Evolutionary conservation across 64 coral and sea anemone species (phyloP), one percentile per base, ranked within the genome.

Genomic region (Anthopleura sola): DNA sequence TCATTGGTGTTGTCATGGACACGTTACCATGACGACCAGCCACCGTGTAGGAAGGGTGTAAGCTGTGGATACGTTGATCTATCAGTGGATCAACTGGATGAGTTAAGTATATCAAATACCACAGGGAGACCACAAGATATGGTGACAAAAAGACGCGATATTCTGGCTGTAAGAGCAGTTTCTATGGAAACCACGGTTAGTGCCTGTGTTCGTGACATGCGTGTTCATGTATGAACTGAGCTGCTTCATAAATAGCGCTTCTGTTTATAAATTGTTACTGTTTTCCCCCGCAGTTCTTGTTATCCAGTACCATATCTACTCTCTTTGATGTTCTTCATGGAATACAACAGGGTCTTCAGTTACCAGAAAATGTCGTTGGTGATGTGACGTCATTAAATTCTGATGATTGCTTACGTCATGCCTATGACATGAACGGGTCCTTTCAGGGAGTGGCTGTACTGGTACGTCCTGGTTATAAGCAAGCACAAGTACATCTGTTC

Each of bases 181-280:
- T 83, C 82, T 54, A 34, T 58, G 82, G 82, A 56, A 55, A 83
- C 82, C 32, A 83, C 11, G 32, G 82, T 83, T 14, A 83, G 80
- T 81, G 33, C n/a, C n/a, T n/a, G n/a, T n/a, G n/a, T n/a, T n/a
- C n/a, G n/a, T n/a, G n/a, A n/a, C n/a, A n/a, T n/a, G n/a, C n/a
- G n/a, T n/a, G n/a, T n/a, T n/a, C n/a, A n/a, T n/a, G n/a, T n/a
- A n/a, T n/a, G n/a, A n/a, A n/a, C n/a, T n/a, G n/a, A n/a, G 50
- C 50, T 53, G 14, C 0, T 5, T 53, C 50, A 13, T 53, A 13
- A 44, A 44, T 44, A 44, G 4, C 40, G 40, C 4, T 44, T 44
- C 9, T 44, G 40, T 44, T 44, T 3, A 44, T 44, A 44, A 44
- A 44, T 8, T 44, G 9, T 2, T 36, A 71, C 66, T 71, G n/a